Base-by-base conservation (phyloP, 2,113 vertebrate species). In the Poeciliopsis retropinna region DNA sequence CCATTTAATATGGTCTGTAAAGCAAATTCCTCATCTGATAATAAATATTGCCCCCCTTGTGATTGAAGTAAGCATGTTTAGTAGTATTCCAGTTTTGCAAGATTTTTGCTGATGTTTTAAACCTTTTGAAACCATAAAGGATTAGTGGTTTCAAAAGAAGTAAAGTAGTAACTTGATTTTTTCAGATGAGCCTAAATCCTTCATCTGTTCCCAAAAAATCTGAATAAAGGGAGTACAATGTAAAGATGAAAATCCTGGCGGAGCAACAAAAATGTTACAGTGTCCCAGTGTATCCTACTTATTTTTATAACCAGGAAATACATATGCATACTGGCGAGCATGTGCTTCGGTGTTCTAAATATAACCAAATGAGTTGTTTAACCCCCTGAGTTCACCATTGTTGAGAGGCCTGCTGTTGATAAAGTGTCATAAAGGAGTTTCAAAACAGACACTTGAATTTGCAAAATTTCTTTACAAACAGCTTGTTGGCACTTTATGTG, bases 401-500 rank as follows among this genome's bases (percentile, higher is more conserved):
- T 64, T 63, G 41, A 61, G 30, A 73, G 73, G 28, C 32, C 41
- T 65, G 65, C 41, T 64, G 29, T 31, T 67, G 76, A 68, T 79
- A 41, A 41, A 1, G 5, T 37, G 51, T 75, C 64, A 72, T 67
- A 60, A 64, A 70, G 15, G 30, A 75, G 76, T 15, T 64, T 61
- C n/a, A 70, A 87, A 67, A 54, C 75, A 64, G 51, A 10, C 34
- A 37, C 77, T 66, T 3, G 51, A 12, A 62, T 70, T 47, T 34
- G 57, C 62, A 22, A 54, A 72, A 44, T 62, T 80, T 57, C 57
- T 39, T 75, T 65, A 22, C 63, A 70, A 65, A 73, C 84, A 80
- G 82, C 74, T 75, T 72, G 73, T 71, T 37, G 76, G 25, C 65
- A 66, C 76, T 69, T 85, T 65, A 54, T 27, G 47, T 68, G 62